These are phyloP conservation scores for Bradypus variegatus DNA, from an alignment of 2,797 vertebrate genomes.

Conservation along the genomic window DNA sequence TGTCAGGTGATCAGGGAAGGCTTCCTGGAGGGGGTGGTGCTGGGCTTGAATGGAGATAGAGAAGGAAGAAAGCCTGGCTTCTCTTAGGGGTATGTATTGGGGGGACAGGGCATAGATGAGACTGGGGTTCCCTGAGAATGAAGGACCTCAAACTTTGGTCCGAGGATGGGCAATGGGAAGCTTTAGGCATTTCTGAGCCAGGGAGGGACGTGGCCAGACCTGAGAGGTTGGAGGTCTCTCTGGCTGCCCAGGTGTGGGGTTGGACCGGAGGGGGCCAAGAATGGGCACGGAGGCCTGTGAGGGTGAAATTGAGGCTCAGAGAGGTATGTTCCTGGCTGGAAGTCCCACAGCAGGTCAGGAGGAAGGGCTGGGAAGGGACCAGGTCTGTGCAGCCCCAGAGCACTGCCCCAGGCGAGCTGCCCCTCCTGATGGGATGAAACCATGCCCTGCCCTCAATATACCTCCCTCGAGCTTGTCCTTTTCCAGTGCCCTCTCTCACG, in stretches of 20 bases:
- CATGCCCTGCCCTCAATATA: accelerated
- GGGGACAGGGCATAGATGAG: background rate
- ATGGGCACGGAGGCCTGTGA: background rate
- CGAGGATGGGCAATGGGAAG: accelerated
- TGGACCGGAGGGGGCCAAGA: background rate
- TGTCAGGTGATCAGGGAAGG: background rate
- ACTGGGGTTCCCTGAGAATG: background rate
- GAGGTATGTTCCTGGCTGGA: background rate
- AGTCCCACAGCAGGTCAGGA: background rate
- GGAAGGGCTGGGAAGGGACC: background rate
- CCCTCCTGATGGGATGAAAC: background rate
- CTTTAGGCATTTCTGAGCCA: background rate
- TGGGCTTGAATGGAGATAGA: background rate
- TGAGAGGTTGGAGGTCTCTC: background rate
- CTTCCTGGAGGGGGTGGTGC: background rate
- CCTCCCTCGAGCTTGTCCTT: background rate
- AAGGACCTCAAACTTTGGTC: background rate
- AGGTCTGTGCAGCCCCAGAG: background rate
- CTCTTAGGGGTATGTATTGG: background rate
- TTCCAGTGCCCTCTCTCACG: background rate
- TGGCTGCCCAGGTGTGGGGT: background rate
- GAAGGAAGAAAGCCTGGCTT: background rate
- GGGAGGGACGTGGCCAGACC: background rate
- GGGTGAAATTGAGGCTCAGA: background rate
- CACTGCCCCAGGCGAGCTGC: background rate